Percentiles rank a stretch among this genome's conserved stretches.
These are phyloP conservation scores for Xestia sexstrigata DNA, from an alignment of 2,888 invertebrate species.

Conservation along the genomic window DNA sequence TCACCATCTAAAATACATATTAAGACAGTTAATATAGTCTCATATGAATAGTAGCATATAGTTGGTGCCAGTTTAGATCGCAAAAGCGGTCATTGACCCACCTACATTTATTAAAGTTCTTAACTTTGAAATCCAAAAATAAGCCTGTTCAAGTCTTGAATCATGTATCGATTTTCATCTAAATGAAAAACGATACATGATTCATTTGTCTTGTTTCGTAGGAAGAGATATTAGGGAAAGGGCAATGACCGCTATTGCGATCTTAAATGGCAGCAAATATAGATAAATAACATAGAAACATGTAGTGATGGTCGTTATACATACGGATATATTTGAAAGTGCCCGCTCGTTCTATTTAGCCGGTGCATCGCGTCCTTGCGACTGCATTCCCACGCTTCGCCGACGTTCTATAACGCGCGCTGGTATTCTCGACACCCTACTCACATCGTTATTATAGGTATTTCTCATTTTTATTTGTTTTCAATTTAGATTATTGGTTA, in stretches of 20 bases:
- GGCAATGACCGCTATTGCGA: too few species aligned
- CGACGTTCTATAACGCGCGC: conserved; percentile 55
- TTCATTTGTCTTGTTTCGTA: too few species aligned
- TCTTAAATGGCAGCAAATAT: too few species aligned
- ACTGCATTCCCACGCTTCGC: conserved; percentile 67
- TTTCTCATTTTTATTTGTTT: conserved; percentile 32
- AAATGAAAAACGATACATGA: too few species aligned
- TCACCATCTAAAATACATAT: conserved; percentile 3
- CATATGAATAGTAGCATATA: neutral
- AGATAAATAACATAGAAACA: conserved; percentile 8
- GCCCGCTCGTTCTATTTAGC: conserved; percentile 64
- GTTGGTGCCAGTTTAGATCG: too few species aligned
- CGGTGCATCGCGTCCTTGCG: conserved; percentile 69
- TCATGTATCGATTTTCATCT: too few species aligned
- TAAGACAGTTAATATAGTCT: neutral
- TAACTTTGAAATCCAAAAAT: too few species aligned
- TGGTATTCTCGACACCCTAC: conserved; percentile 51
- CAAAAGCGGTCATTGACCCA: too few species aligned
- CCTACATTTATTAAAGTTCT: too few species aligned
- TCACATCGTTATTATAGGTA: conserved; percentile 15
- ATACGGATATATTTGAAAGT: conserved; percentile 61
- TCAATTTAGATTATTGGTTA: conserved; percentile 6
- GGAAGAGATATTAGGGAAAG: too few species aligned
- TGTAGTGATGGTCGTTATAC: conserved; percentile 30
- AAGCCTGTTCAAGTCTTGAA: too few species aligned